Conservation (phyloP, 2,113 vertebrate genomes). For the Hyperoodon ampullatus region DNA sequence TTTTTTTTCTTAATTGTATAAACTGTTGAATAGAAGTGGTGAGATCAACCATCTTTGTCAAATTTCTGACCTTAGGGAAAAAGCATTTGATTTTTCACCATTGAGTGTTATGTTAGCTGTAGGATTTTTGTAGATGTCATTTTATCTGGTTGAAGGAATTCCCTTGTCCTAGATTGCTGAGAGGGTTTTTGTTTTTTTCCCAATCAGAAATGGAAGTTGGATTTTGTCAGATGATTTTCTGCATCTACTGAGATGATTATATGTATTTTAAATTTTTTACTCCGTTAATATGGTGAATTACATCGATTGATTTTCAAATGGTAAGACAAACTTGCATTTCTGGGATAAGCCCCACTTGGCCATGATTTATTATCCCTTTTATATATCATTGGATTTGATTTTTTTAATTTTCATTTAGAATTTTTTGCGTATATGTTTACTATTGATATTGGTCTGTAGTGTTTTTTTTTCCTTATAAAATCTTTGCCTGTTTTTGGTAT, state of each 20-base stretch:
- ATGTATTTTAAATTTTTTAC: neutral
- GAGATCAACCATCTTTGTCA: neutral
- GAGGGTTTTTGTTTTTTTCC: neutral
- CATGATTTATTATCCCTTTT: neutral
- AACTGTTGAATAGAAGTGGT: neutral
- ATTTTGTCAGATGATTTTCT: conserved; percentile 22
- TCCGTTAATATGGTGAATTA: neutral
- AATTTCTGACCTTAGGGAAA: neutral
- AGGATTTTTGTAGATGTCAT: neutral
- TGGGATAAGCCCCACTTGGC: neutral
- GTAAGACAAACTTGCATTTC: neutral
- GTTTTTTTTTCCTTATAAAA: neutral
- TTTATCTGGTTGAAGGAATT: neutral
- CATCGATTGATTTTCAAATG: neutral
- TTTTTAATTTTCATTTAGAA: conserved; percentile 16
- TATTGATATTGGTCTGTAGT: neutral
- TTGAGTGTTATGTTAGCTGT: too few species aligned
- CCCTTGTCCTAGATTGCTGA: neutral
- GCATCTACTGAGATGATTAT: neutral
- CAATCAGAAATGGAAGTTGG: neutral
- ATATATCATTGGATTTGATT: neutral
- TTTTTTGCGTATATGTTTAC: neutral
- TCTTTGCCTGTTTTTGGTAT: neutral
- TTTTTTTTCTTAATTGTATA: neutral
- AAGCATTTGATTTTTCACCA: neutral